Evolutionary conservation across 2,888 invertebrate species (phyloP), one percentile per base, ranked within the genome.

Genomic region (Cryptosula pallasiana): DNA sequence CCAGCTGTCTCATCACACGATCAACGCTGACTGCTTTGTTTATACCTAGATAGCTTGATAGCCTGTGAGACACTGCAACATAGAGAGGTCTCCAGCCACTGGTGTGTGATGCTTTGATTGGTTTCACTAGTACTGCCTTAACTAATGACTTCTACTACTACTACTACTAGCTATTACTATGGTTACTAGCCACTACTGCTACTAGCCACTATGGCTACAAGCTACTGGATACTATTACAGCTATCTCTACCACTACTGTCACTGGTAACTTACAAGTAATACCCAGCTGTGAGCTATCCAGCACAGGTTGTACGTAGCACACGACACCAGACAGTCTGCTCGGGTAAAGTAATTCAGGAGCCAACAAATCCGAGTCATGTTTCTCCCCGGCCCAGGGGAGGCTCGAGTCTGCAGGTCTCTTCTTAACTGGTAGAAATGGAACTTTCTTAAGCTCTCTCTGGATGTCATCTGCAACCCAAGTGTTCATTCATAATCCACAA

Each of bases 391-490:
- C 25, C 70, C 70, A 70, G 2, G 16, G 9, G 2, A 70, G 45
- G 5, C 2, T 36, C 13, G 27, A 36, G 45, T 29, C 70, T 23
- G n/a, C 35, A 23, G 45, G 36, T 3, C 32, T 9, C 70, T 54
- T 23, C 45, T 9, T 23, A 2, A 45, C 25, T 5, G 70, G 70
- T 5, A 70, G 45, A 54, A 70, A 70, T 2, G 25, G 36, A 23
- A 32, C 32, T 36, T 29, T 23, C 32, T 45, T 36, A 23, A 70
- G 5, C 23, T 70, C 9, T 36, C 2, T 2, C 25, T 54, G 70
- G n/a, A 70, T 70, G 25, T 36, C 55, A 25, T 25, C 70, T 70
- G 25, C n/a, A n/a, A n/a, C n/a, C n/a, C n/a, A n/a, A n/a, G n/a
- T n/a, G n/a, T n/a, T n/a, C 45, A 20, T 13, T 45, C 45, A 45